Conservation (phyloP, 2,888 invertebrate species). For the Liopterus haemorrhoidalis region DNA sequence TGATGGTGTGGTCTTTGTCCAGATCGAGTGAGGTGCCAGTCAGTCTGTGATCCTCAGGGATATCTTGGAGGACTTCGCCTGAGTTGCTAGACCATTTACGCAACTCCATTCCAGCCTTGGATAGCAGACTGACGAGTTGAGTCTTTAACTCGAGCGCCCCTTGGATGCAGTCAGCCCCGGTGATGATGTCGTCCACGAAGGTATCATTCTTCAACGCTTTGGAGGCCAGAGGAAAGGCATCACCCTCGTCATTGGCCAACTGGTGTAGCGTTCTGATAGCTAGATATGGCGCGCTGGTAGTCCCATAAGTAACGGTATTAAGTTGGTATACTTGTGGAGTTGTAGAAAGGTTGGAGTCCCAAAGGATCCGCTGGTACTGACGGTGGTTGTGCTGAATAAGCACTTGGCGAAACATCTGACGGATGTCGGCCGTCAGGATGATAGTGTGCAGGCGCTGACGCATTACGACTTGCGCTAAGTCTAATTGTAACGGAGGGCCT, state of each 20-base stretch:
- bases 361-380: slow-evolving; percentile 25
- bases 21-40: slow-evolving; percentile 12
- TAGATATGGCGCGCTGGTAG: slow-evolving; percentile 25
- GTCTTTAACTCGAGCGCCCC: slow-evolving; percentile 12
- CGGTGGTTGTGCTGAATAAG: slow-evolving; percentile 19
- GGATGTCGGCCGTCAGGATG: slow-evolving; percentile 30
- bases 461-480: slow-evolving; percentile 29
- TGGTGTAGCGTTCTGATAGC: slow-evolving; percentile 24
- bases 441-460: slow-evolving; percentile 29
- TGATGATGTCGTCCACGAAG: slow-evolving; percentile 31
- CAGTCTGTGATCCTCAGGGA: slow-evolving; percentile 4
- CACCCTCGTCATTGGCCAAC: no score
- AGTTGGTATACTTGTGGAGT: slow-evolving; percentile 24
- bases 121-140: slow-evolving; percentile 11
- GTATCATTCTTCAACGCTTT: slow-evolving; percentile 24
- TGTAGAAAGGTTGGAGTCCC: slow-evolving; percentile 19
- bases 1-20: slow-evolving; percentile 11
- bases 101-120: slow-evolving; percentile 15
- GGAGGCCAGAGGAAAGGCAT: no score
- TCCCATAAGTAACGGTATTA: slow-evolving; percentile 30
- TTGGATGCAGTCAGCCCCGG: slow-evolving; percentile 18
- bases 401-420: slow-evolving; percentile 32
- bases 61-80: slow-evolving; percentile 9
- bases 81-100: slow-evolving; percentile 23
- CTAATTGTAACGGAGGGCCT: slow-evolving; percentile 27